Base-by-base conservation (phyloP, 2,113 vertebrate species). In the Cynopterus brachyotis region DNA sequence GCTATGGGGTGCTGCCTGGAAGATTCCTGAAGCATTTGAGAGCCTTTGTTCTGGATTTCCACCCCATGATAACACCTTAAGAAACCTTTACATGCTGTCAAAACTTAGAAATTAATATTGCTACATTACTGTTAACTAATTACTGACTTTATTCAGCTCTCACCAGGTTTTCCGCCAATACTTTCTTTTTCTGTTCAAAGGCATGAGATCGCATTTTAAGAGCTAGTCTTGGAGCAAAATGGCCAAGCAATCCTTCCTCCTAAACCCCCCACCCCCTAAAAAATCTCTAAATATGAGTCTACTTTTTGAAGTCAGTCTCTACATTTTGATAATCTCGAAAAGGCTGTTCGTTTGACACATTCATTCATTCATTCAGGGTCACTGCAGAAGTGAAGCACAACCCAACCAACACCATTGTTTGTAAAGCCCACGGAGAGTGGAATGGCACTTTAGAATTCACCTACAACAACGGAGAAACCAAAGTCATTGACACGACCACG, bases 341-440 rank as follows among this genome's bases (percentile, higher is more conserved):
- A 92, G 20, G 0, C 0, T 69, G 67, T 57, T 57, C 22, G 12
- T 11, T 24, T 28, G 50, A 28, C 28, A 1, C 11, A 30, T 42
- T 93, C 50, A 1, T 35, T 60, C 1, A 7, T 89, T 72, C 9
- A 13, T 84, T 53, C 82, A 99, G 99, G 98, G 99, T 99, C 88
- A 99, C 99, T 0, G 99, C 99, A 0, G 99, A 99, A 97, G 99
- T 99, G 91, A 99, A 99, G 97, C 99, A 99, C 98, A 99, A 99
- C 85, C 99, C 99, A 1, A 99, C 99, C 0, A 99, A 98, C 98
- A 99, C 99, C 95, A 99, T 99, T 0, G 99, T 99, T 0, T 99
- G 99, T 96, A 99, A 99, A 98, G 99, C 99, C 1, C 99, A 99
- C 80, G 99, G 99, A 40, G 99, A 99, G 28, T 99, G 99, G 99